Evolutionary conservation across 2,113 vertebrate species (phyloP).

Genomic region (Microcebus jonahi): DNA sequence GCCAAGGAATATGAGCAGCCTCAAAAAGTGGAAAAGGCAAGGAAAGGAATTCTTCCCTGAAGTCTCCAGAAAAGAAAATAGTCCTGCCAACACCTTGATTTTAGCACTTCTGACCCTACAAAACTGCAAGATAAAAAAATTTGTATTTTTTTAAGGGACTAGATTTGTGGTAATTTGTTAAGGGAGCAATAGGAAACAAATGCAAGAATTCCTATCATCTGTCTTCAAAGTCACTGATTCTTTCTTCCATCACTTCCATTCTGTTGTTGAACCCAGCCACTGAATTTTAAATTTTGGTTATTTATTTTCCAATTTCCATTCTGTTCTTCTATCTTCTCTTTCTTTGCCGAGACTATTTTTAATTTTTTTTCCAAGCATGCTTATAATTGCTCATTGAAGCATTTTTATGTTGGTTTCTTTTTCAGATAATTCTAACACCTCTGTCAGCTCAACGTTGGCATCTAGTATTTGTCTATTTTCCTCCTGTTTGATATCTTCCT

Average conservation of each 20-base stretch:
- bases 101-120: neutral
- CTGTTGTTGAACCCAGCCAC: neutral
- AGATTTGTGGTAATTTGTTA: neutral
- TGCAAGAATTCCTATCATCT: neutral
- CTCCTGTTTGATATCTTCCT: neutral
- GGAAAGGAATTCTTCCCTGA: neutral
- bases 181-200: neutral
- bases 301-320: neutral
- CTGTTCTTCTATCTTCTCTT: neutral
- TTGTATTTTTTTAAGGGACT: neutral
- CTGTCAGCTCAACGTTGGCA: neutral
- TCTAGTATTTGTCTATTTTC: neutral
- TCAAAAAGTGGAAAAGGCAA: neutral
- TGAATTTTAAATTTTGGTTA: neutral
- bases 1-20: neutral
- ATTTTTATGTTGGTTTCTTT: neutral
- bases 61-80: neutral
- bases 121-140: neutral
- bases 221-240: neutral
- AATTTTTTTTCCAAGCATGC: neutral
- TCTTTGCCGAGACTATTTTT: neutral
- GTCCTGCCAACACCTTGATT: neutral
- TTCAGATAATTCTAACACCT: neutral
- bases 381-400: neutral
- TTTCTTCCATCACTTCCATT: neutral